Evolutionary conservation across 2,888 invertebrate genomes (phyloP).

Genomic region (Cyclophora albipunctata): DNA sequence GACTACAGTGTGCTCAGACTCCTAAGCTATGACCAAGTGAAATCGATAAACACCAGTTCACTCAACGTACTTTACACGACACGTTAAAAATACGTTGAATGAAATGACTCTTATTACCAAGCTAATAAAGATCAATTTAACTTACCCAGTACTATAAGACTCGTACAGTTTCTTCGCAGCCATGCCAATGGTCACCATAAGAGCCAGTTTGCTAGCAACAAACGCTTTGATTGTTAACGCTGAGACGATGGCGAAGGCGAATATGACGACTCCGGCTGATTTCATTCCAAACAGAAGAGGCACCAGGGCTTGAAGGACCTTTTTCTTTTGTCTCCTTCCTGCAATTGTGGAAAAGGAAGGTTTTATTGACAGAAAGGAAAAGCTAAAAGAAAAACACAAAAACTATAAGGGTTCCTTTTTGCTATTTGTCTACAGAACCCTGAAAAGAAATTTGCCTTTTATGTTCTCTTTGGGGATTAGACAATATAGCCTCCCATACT

Average conservation of each 20-base stretch:
- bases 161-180: conserved; percentile 78
- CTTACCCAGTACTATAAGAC: conserved; percentile 67
- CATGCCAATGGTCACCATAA: conserved; percentile 78
- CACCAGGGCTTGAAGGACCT: conserved; percentile 77
- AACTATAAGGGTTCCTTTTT: too few relatives aligned
- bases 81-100: too few relatives aligned
- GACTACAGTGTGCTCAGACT: too few relatives aligned
- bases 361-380: background rate
- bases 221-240: conserved; percentile 80
- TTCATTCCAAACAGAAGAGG: conserved; percentile 82
- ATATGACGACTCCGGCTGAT: conserved; percentile 77
- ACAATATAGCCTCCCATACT: too few relatives aligned
- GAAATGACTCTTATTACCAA: too few relatives aligned
- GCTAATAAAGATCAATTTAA: conserved; percentile 3
- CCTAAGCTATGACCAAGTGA: too few relatives aligned
- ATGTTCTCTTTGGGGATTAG: too few relatives aligned
- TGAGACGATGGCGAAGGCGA: conserved; percentile 77
- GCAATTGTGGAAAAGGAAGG: conserved; percentile 2
- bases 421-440: too few relatives aligned
- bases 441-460: too few relatives aligned
- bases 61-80: too few relatives aligned
- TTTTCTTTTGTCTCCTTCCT: conserved; percentile 71
- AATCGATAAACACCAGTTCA: too few relatives aligned
- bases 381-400: too few relatives aligned
- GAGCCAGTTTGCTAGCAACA: conserved; percentile 80